phyloP scores from a whole-genome alignment of 92 coral and sea anemone species.

The Isaurus tuberculatus region DNA sequence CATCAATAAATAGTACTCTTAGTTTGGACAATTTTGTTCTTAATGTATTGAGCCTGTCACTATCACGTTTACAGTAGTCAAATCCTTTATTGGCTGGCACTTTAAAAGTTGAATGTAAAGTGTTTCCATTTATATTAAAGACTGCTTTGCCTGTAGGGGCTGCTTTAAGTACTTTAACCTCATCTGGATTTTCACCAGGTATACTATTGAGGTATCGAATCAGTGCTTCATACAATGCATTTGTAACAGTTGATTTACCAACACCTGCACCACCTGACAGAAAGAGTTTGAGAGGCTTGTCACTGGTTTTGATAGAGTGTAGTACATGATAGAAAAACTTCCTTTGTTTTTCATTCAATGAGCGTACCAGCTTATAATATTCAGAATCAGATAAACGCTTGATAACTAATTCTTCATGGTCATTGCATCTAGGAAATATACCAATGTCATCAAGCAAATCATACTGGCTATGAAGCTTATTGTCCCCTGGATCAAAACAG shows the following conservation, averaged over 20 bases:
- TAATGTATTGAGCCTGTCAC: conserved; percentile 67
- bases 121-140: conserved; percentile 57
- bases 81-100: conserved; percentile 68
- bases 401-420: conserved; percentile 47
- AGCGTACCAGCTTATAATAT: conserved; percentile 46
- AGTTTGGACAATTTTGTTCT: conserved; percentile 53
- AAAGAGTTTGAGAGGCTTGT: conserved; percentile 46
- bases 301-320: conserved; percentile 42
- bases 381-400: conserved; percentile 47
- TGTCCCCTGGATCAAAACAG: conserved; percentile 50
- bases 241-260: conserved; percentile 56
- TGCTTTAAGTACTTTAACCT: conserved; percentile 61
- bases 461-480: conserved; percentile 51
- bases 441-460: conserved; percentile 72
- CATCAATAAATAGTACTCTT: conserved; percentile 61
- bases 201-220: conserved; percentile 55
- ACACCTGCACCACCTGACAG: conserved; percentile 68
- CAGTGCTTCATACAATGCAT: conserved; percentile 62
- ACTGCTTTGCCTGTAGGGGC: conserved; percentile 76
- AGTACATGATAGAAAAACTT: conserved; percentile 55
- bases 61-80: conserved; percentile 58
- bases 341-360: conserved; percentile 59
- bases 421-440: conserved; percentile 57
- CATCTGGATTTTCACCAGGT: conserved; percentile 67
- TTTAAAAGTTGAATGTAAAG: conserved; percentile 58